Conservation (phyloP, 2,797 vertebrate species). For the Propithecus perrieri region DNA sequence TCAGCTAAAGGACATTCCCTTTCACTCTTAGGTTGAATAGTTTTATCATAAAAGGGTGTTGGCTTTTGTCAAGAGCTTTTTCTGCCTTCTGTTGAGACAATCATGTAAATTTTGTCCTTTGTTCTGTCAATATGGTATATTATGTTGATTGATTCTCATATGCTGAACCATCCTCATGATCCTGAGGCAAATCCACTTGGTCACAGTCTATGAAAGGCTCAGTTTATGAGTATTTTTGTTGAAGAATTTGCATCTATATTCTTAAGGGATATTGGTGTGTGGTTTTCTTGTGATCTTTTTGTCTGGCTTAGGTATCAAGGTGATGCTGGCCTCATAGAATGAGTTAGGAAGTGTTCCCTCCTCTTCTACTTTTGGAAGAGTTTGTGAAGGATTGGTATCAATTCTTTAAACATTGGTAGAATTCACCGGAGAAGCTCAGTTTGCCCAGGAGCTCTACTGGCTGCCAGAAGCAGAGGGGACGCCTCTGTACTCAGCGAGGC, state of each 20-base stretch:
- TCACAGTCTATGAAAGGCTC: background rate
- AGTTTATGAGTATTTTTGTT: background rate
- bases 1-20: background rate
- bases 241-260: background rate
- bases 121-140: background rate
- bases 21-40: background rate
- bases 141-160: background rate
- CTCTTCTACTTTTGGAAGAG: background rate
- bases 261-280: background rate
- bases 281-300: background rate
- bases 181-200: background rate
- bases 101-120: background rate
- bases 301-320: background rate
- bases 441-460: rapidly evolving
- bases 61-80: background rate
- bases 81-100: background rate
- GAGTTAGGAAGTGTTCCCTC: background rate
- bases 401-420: background rate
- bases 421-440: background rate
- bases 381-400: background rate
- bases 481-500: rapidly evolving
- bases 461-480: background rate
- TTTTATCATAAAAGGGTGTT: background rate
- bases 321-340: background rate
- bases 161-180: background rate